Conservation (phyloP, 2,797 vertebrate genomes). For the Rhodeus uyekii region DNA sequence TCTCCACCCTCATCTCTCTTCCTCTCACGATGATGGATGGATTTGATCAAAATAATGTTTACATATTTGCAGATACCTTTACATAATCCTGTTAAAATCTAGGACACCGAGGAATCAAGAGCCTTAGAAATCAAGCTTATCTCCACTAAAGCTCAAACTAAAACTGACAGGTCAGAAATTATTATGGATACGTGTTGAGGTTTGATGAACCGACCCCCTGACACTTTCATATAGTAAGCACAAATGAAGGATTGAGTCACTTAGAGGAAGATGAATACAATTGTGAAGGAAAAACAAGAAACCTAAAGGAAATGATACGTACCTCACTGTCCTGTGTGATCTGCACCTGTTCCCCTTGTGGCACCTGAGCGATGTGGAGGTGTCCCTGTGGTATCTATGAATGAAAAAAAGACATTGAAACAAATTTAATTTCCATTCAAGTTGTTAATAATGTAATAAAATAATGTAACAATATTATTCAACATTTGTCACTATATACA, state of each 20-base stretch:
- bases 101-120: neutral
- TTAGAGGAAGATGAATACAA: neutral
- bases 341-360: constrained; percentile 98
- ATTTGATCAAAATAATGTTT: constrained; percentile 13
- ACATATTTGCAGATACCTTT: constrained; percentile 11
- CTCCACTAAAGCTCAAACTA: neutral
- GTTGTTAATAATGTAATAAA: neutral
- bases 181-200: neutral
- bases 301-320: constrained; percentile 61
- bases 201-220: neutral
- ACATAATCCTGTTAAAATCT: constrained; percentile 21
- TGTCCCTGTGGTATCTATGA: constrained; percentile 93
- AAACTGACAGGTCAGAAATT: neutral
- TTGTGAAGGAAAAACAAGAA: neutral
- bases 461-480: neutral
- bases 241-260: neutral
- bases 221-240: neutral
- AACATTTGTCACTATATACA: neutral
- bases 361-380: constrained; percentile 97
- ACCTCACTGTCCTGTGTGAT: constrained; percentile 99
- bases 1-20: constrained; percentile 45
- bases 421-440: neutral
- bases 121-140: neutral
- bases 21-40: neutral
- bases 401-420: constrained; percentile 38